These are phyloP conservation scores for Zosterops lateralis DNA, from an alignment of 2,113 vertebrate genomes.

Conservation along the genomic window DNA sequence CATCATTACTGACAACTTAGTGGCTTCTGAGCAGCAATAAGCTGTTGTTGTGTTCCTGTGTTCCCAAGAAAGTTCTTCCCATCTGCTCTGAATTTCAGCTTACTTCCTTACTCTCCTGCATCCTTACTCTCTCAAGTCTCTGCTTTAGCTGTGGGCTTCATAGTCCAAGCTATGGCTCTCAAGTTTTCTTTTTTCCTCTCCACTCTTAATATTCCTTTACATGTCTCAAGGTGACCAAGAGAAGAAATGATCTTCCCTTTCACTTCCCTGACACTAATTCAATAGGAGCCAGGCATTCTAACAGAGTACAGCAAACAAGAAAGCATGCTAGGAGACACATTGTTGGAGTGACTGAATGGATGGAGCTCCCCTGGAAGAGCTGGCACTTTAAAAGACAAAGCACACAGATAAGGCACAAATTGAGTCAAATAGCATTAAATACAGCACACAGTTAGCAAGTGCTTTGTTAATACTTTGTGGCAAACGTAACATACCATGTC, in stretches of 20 bases:
- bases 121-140: not conserved
- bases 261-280: not conserved
- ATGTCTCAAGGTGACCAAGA: not conserved
- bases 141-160: not conserved
- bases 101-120: not conserved
- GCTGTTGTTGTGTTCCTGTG: not conserved
- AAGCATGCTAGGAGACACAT: not conserved
- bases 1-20: not conserved
- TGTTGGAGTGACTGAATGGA: not conserved
- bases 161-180: not conserved
- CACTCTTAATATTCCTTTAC: not conserved
- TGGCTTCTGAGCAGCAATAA: not conserved
- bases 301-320: not conserved
- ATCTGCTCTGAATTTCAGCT: not conserved
- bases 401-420: not conserved
- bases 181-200: not conserved
- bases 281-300: not conserved
- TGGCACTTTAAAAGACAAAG: not conserved
- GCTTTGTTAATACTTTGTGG: not conserved
- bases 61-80: not conserved
- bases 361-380: not conserved
- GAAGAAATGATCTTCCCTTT: not conserved
- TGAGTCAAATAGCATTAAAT: not conserved
- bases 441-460: not conserved
- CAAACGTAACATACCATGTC: conserved; percentile 85